phyloP scores from a whole-genome alignment of 2,113 vertebrate species.

The Corynorhinus townsendii region DNA sequence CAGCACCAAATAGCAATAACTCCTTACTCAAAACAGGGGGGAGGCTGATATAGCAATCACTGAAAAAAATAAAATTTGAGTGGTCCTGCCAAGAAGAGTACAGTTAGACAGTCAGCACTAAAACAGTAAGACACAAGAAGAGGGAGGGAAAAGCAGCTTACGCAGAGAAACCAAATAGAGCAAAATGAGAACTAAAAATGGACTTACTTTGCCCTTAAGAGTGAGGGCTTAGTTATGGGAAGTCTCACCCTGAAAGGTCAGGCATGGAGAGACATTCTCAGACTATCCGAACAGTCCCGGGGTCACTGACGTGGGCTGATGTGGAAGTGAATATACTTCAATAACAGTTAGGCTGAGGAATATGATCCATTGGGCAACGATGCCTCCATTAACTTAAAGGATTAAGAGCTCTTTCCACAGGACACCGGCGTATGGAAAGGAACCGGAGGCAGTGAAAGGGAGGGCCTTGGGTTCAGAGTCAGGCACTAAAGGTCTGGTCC shows the following conservation, averaged over 20 bases:
- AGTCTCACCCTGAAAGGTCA: neutral
- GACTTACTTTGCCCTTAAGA: neutral
- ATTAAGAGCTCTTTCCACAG: neutral
- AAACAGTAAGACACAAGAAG: neutral
- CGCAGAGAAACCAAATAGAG: neutral
- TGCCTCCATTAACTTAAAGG: neutral
- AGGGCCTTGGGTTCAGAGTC: neutral
- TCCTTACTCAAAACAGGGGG: neutral
- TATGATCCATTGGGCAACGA: neutral
- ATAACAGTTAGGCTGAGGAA: neutral
- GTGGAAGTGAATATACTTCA: neutral
- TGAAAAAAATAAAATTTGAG: neutral
- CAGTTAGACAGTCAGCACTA: neutral
- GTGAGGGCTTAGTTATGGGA: neutral
- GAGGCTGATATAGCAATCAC: neutral
- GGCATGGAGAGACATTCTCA: neutral
- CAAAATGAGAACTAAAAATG: neutral
- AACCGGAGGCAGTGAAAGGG: neutral
- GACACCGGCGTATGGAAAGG: neutral
- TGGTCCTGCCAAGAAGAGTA: neutral
- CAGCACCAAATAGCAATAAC: slow-evolving; percentile 35
- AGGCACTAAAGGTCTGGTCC: neutral
- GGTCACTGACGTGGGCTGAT: neutral
- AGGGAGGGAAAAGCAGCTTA: neutral
- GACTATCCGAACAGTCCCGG: neutral